phyloP scores from a whole-genome alignment of 2,113 vertebrate species.

The Scomber scombrus region DNA sequence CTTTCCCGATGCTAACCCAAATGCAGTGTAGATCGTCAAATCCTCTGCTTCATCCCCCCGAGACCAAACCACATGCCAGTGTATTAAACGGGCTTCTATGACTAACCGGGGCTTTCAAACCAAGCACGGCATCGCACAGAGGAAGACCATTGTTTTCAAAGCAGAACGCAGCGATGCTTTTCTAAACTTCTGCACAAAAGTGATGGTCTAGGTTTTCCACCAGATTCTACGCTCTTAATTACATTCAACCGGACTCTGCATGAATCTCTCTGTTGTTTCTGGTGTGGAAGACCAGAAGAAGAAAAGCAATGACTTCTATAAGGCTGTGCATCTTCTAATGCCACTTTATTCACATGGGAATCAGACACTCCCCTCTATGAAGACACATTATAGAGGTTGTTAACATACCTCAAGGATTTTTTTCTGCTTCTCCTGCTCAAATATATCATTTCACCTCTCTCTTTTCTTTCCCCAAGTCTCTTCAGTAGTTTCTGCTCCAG shows the following conservation, averaged over 20 bases:
- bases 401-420: too few species aligned
- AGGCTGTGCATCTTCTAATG: too few species aligned
- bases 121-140: neutral
- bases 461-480: too few species aligned
- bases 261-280: too few species aligned
- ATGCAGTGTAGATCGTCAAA: slow-evolving; percentile 53
- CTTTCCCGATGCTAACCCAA: slow-evolving; percentile 60
- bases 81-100: slow-evolving; percentile 50
- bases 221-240: neutral
- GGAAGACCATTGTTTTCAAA: slow-evolving; percentile 11
- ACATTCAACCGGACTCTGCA: neutral
- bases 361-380: too few species aligned
- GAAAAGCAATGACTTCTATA: too few species aligned
- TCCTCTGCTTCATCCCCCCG: slow-evolving; percentile 43
- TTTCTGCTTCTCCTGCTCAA: too few species aligned
- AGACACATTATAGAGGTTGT: too few species aligned
- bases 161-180: neutral
- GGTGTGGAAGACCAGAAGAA: too few species aligned
- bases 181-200: slow-evolving; percentile 1
- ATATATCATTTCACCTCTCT: too few species aligned
- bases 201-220: neutral
- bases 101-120: slow-evolving; percentile 31
- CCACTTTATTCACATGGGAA: too few species aligned
- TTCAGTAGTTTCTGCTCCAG: too few species aligned
- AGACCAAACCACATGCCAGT: slow-evolving; percentile 47